phyloP scores from a whole-genome alignment of 2,797 vertebrate species.

The Chiloscyllium punctatum region DNA sequence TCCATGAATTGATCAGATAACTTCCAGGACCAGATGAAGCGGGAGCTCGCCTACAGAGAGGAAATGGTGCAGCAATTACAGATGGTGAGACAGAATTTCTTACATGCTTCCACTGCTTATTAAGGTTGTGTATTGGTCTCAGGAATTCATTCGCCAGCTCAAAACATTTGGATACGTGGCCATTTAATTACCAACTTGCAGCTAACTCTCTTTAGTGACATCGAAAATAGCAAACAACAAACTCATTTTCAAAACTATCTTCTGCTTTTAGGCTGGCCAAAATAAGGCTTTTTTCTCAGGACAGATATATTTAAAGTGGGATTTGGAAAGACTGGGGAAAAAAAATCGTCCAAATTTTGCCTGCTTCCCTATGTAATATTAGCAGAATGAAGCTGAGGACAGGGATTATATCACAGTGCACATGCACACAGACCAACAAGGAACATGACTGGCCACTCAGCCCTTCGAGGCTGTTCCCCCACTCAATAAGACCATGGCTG shows the following conservation, averaged over 20 bases:
- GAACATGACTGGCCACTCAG: too few relatives aligned
- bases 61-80: conserved; percentile 98
- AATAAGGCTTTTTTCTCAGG: background rate
- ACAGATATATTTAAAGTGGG: background rate
- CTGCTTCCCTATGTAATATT: background rate
- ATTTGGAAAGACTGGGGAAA: background rate
- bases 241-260: too few relatives aligned
- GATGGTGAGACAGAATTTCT: conserved; percentile 66
- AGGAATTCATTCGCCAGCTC: background rate
- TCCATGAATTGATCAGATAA: conserved; percentile 64
- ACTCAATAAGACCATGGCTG: too few relatives aligned
- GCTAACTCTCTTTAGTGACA: background rate
- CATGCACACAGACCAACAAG: too few relatives aligned
- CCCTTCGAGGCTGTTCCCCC: too few relatives aligned
- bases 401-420: background rate
- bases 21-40: conserved; percentile 97
- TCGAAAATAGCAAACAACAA: background rate
- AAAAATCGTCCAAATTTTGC: too few relatives aligned
- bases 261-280: background rate
- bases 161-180: background rate
- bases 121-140: background rate
- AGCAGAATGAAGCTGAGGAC: too few relatives aligned
- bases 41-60: conserved; percentile 91
- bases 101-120: background rate
- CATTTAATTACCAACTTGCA: background rate